These are phyloP conservation scores for Ormyrus nitidulus DNA, from an alignment of 2,888 invertebrate species.

Conservation along the genomic window DNA sequence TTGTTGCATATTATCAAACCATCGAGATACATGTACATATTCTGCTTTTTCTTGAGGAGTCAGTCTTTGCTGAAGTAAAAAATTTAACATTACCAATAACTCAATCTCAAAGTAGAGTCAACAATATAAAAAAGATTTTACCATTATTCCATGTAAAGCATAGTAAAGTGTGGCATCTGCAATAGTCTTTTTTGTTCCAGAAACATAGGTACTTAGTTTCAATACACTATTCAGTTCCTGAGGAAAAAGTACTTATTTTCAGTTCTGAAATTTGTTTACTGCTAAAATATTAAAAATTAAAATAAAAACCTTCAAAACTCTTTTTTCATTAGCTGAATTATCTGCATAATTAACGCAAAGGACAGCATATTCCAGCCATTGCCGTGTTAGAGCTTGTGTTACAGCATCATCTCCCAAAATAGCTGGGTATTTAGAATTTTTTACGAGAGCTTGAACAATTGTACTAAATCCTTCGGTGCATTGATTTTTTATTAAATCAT, in stretches of 20 bases:
- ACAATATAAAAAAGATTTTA: slow-evolving; percentile 72
- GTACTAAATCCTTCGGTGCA: slow-evolving; percentile 69
- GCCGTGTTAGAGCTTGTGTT: slow-evolving; percentile 70
- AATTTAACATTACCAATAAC: slow-evolving; percentile 20
- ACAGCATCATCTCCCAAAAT: slow-evolving; percentile 66
- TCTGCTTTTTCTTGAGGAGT: slow-evolving; percentile 82
- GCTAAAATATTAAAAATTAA: slow-evolving; percentile 6
- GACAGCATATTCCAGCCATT: slow-evolving; percentile 83
- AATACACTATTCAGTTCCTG: slow-evolving; percentile 79
- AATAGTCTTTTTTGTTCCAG: slow-evolving; percentile 79
- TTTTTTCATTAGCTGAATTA: slow-evolving; percentile 75
- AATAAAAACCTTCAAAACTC: slow-evolving; percentile 76
- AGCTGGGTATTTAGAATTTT: slow-evolving; percentile 63
- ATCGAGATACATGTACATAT: slow-evolving; percentile 83
- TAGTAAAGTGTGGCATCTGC: slow-evolving; percentile 85
- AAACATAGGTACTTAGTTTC: slow-evolving; percentile 78
- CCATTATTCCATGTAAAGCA: slow-evolving; percentile 81
- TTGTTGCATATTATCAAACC: slow-evolving; percentile 87
- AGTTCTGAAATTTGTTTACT: slow-evolving; percentile 2
- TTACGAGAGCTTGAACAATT: slow-evolving; percentile 67
- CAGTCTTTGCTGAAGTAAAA: slow-evolving; percentile 79
- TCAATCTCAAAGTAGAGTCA: slow-evolving; percentile 2
- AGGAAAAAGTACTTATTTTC: slow-evolving; percentile 1
- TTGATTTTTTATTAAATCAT: slow-evolving; percentile 61
- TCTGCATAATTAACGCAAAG: slow-evolving; percentile 78